Base-by-base conservation (phyloP, 2,113 vertebrate genomes). In the Bungarus multicinctus region DNA sequence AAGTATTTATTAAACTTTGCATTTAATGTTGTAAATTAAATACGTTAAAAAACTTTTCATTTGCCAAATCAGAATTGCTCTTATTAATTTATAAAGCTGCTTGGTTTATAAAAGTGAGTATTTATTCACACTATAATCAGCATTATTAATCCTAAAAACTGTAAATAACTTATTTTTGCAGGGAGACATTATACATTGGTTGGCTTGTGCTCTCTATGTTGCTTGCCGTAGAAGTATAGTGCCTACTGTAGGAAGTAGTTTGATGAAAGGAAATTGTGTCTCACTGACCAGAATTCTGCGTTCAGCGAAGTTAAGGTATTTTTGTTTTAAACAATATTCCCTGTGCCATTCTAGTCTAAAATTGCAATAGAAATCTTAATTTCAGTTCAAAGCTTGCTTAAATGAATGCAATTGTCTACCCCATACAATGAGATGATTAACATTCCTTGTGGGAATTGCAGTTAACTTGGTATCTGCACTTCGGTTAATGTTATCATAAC, bases 251-350 rank as follows among this genome's bases (percentile, higher is more conserved):
- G 99, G 99, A 3, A 98, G 98, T 96, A 99, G 98, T 0, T 93
- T 98, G 94, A 99, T 99, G 98, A 99, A 99, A 96, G 99, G 99
- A 87, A 99, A 99, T 96, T 98, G 99, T 58, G 99, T 99, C 60
- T 99, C 99, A 18, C 98, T 99, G 93, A 99, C 99, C 34, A 98
- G 99, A 96, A 99, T 99, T 97, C 98, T 99, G 6, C 98, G 99
- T 90, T 99, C 98, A 1, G 98, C 99, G 60, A 98, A 99, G 93
- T 98, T 99, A 95, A 99, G 99, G 99, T 99, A 96, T n/a, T 89
- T 1, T 3, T 52, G 93, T 96, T 94, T 81, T 93, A 47, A 54
- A 27, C 2, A 47, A 25, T 3, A 22, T 53, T 88, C 5, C 50
- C 5, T 53, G 11, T 87, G 47, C 16, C 50, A 16, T 30, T 87